Conservation (phyloP, 2,888 invertebrate genomes). For the Holacanthella duospinosa region DNA sequence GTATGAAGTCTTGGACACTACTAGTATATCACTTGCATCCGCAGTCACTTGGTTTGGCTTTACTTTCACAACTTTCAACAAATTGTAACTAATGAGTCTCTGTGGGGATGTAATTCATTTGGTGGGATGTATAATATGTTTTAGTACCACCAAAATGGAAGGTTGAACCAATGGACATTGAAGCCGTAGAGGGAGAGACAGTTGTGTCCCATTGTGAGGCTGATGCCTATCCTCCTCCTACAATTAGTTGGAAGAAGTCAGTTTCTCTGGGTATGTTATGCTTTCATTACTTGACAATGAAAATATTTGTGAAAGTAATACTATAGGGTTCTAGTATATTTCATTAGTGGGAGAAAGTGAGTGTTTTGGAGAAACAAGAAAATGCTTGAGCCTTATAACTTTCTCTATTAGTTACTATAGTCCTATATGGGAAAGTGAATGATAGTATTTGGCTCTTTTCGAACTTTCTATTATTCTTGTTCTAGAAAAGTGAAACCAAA, state of each 20-base stretch:
- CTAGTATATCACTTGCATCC: not conserved
- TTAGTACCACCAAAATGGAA: constrained; percentile 3
- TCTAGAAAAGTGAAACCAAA: too few relatives aligned
- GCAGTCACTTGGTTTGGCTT: not conserved
- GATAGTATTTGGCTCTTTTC: too few relatives aligned
- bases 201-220: not conserved
- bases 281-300: not conserved
- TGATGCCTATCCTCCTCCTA: not conserved
- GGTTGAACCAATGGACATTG: not conserved
- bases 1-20: not conserved
- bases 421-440: too few relatives aligned
- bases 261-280: not conserved
- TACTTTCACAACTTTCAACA: not conserved
- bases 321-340: not conserved
- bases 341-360: too few relatives aligned
- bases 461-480: too few relatives aligned
- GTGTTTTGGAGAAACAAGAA: too few relatives aligned
- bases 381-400: too few relatives aligned
- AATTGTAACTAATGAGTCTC: not conserved
- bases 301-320: not conserved
- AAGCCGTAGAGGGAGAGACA: not conserved
- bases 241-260: not conserved
- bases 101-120: not conserved
- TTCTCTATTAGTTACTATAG: too few relatives aligned
- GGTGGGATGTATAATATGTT: not conserved